Evolutionary conservation across 1,140 invertebrate species (phyloP).

Genomic region (Euschistus heros): DNA sequence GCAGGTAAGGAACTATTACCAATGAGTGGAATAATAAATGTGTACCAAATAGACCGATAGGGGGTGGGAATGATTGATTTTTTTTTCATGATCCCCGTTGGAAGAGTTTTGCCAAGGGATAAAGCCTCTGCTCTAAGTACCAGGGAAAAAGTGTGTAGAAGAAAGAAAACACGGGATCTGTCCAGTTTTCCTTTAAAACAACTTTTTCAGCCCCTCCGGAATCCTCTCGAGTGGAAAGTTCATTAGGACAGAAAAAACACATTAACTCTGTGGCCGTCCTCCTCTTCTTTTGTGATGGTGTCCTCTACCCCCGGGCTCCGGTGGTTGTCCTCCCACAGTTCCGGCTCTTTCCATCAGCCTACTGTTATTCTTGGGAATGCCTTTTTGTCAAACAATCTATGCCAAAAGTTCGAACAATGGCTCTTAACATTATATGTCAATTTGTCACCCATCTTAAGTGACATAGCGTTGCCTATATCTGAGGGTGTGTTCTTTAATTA

Average conservation of each 20-base stretch:
- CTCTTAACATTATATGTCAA: background rate
- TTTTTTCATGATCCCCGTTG: too few relatives aligned
- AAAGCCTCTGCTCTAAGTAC: too few relatives aligned
- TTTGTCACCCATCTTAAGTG: too few relatives aligned
- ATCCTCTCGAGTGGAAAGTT: conserved; percentile 4
- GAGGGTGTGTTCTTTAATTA: too few relatives aligned
- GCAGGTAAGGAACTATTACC: too few relatives aligned
- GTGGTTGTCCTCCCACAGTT: background rate
- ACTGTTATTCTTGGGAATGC: background rate
- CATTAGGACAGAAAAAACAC: conserved; percentile 1
- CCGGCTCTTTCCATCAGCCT: background rate
- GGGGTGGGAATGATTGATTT: too few relatives aligned
- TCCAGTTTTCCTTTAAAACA: conserved; percentile 3
- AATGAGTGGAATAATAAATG: too few relatives aligned
- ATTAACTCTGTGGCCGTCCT: background rate
- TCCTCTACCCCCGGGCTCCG: too few relatives aligned
- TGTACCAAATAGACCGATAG: too few relatives aligned
- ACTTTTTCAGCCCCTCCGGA: background rate
- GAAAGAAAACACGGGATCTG: background rate
- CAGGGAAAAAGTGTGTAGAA: background rate
- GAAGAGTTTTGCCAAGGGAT: too few relatives aligned
- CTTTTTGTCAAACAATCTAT: background rate
- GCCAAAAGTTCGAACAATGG: background rate
- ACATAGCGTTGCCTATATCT: too few relatives aligned
- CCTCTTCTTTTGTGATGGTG: too few relatives aligned